These are phyloP conservation scores for Amniataba percoides DNA, from an alignment of 2,797 vertebrate species.

Conservation along the genomic window DNA sequence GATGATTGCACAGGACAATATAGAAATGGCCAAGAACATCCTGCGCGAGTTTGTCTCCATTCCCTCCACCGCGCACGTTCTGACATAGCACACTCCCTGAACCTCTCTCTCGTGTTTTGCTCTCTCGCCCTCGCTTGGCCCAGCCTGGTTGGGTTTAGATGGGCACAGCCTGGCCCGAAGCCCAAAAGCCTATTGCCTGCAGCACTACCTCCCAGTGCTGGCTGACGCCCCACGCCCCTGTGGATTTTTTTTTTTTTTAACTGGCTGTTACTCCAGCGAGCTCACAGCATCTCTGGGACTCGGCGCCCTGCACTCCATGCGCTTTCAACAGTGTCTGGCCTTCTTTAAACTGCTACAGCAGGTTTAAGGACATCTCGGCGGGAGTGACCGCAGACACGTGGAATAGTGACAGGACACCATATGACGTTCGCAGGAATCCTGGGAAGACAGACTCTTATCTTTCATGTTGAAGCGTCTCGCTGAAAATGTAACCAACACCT, in stretches of 20 bases:
- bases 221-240: constrained; percentile 60
- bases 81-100: constrained; percentile 89
- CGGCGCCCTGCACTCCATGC: constrained; percentile 73
- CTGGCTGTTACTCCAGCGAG: constrained; percentile 65
- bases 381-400: constrained; percentile 27
- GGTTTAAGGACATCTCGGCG: constrained; percentile 41
- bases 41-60: constrained; percentile 97
- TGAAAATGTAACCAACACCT: constrained; percentile 82
- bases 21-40: constrained; percentile 99
- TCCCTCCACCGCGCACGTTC: constrained; percentile 92
- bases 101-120: constrained; percentile 35
- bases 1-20: constrained; percentile 98
- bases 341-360: constrained; percentile 56
- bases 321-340: constrained; percentile 76
- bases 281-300: constrained; percentile 69
- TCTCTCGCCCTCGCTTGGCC: constrained; percentile 71
- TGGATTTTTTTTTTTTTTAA: constrained; percentile 63
- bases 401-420: constrained; percentile 24
- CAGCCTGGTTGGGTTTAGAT: constrained; percentile 60
- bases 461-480: constrained; percentile 74
- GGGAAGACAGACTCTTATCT: constrained; percentile 54
- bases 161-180: constrained; percentile 51
- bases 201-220: constrained; percentile 64
- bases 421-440: constrained; percentile 47
- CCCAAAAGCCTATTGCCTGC: constrained; percentile 62